phyloP scores from a whole-genome alignment of 2,888 invertebrate species.

The Drosophila glabriapex region DNA sequence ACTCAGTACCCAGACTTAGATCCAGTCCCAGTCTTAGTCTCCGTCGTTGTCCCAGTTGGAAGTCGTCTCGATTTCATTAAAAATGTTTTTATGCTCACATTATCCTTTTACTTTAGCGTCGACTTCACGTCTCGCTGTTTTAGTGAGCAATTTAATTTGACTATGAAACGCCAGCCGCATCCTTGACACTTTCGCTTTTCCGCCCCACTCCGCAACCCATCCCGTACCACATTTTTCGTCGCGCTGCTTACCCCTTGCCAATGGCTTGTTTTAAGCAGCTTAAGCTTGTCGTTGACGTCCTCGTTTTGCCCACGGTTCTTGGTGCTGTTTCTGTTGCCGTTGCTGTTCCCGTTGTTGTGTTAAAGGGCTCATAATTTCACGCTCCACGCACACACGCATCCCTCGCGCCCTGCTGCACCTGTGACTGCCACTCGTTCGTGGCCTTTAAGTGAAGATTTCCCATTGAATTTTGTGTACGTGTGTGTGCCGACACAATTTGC shows the following conservation, averaged over 20 bases:
- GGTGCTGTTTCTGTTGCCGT: conserved; percentile 1
- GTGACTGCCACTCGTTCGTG: conserved; percentile 48
- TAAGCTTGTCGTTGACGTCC: conserved; percentile 77
- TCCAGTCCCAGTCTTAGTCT: conserved; percentile 4
- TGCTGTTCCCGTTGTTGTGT: conserved; percentile 34
- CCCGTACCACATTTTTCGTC: not conserved
- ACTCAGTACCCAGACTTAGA: not conserved
- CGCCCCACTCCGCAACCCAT: conserved; percentile 5
- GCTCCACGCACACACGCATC: conserved; percentile 65
- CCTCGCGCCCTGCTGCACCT: conserved; percentile 33
- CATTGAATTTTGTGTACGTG: conserved; percentile 28
- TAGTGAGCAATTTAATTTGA: conserved; percentile 77
- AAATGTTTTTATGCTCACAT: conserved; percentile 79
- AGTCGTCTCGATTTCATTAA: conserved; percentile 82
- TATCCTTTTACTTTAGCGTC: conserved; percentile 75
- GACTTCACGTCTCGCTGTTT: conserved; percentile 49
- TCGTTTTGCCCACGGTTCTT: conserved; percentile 34
- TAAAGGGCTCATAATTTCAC: conserved; percentile 79
- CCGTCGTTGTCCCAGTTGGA: conserved; percentile 59
- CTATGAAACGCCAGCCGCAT: conserved; percentile 74
- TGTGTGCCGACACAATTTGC: conserved; percentile 49
- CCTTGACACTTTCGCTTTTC: conserved; percentile 80
- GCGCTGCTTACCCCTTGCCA: conserved; percentile 41
- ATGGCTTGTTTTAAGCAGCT: conserved; percentile 79
- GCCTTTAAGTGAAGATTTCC: conserved; percentile 56